Conservation (phyloP, 2,888 invertebrate genomes). For the Meteorus colon region DNA sequence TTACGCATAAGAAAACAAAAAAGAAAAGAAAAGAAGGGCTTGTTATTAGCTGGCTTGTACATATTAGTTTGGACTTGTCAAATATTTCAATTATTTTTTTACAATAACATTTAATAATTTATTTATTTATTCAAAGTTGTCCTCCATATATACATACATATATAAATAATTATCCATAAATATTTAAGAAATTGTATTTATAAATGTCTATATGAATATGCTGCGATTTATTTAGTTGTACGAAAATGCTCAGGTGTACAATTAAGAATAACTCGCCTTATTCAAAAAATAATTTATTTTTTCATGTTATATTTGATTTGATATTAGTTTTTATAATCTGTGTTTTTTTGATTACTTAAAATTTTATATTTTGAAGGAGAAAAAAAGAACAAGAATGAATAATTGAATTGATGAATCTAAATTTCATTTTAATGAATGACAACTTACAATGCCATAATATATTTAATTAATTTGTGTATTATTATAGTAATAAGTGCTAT, state of each 20-base stretch:
- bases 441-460: slow-evolving; percentile 16
- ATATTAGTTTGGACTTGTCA: slow-evolving; percentile 7
- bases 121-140: not conserved
- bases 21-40: not conserved
- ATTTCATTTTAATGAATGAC: not conserved
- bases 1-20: too few relatives aligned
- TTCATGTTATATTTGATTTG: not conserved
- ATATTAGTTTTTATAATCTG: not conserved
- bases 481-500: not conserved
- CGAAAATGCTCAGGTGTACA: slow-evolving; percentile 22
- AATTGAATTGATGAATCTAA: not conserved
- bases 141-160: too few relatives aligned
- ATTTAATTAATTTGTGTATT: slow-evolving; percentile 10
- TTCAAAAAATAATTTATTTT: slow-evolving; percentile 9
- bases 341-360: not conserved
- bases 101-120: slow-evolving; percentile 6
- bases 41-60: slow-evolving; percentile 8
- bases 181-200: not conserved
- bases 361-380: not conserved
- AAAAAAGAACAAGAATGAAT: not conserved
- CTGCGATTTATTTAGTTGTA: slow-evolving; percentile 16
- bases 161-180: not conserved
- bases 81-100: not conserved
- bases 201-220: not conserved
- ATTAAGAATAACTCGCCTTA: slow-evolving; percentile 27